phyloP scores from a whole-genome alignment of 2,797 vertebrate genomes.

The Dicrostonyx torquatus region DNA sequence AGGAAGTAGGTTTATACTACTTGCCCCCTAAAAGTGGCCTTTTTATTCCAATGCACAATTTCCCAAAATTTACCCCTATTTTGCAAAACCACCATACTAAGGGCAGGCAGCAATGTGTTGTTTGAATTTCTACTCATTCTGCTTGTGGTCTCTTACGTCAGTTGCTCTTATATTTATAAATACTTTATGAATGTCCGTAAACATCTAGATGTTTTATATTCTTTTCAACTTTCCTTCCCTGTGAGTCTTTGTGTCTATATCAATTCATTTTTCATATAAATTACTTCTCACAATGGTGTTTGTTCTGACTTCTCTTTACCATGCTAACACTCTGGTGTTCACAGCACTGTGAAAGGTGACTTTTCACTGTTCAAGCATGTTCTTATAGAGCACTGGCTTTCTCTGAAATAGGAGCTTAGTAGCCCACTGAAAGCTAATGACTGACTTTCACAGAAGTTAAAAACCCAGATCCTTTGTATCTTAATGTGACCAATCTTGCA shows the following conservation, averaged over 20 bases:
- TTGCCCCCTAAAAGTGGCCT: not conserved
- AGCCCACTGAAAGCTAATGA: not conserved
- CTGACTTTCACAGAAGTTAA: not conserved
- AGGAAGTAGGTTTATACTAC: not conserved
- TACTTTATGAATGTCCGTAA: not conserved
- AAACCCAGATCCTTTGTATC: not conserved
- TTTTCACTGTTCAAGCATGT: not conserved
- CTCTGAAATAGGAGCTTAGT: not conserved
- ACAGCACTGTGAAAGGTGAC: not conserved
- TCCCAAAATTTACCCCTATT: not conserved
- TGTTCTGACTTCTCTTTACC: not conserved
- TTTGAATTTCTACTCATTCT: not conserved
- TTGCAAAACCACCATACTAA: not conserved
- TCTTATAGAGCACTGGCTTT: not conserved
- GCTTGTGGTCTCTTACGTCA: not conserved
- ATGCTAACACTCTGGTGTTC: rapidly evolving
- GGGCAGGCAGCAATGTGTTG: not conserved
- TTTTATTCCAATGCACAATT: not conserved
- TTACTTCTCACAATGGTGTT: not conserved
- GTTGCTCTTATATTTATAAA: not conserved
- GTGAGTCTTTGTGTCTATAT: not conserved
- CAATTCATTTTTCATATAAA: not conserved
- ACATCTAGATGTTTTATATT: not conserved
- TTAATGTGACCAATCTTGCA: not conserved
- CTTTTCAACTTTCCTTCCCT: not conserved